Evolutionary conservation across 2,888 invertebrate species (phyloP).

Genomic region (Megamerina dolium): DNA sequence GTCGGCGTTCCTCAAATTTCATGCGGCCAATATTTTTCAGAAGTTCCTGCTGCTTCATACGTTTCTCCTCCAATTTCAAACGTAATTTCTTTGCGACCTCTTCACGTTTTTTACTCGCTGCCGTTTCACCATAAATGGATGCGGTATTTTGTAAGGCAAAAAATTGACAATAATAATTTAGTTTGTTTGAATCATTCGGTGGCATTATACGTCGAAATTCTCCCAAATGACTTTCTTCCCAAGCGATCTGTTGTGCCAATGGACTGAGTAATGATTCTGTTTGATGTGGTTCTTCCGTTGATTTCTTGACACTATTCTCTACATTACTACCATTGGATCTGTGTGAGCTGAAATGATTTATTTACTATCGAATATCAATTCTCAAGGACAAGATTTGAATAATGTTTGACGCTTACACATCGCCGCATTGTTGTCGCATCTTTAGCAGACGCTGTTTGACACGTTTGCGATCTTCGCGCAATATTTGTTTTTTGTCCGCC

Average conservation of each 20-base stretch:
- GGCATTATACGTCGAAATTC: conserved; percentile 67
- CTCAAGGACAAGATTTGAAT: neutral
- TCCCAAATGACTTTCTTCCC: conserved; percentile 72
- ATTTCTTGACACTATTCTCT: conserved; percentile 2
- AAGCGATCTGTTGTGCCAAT: conserved; percentile 58
- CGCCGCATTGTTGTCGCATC: conserved; percentile 37
- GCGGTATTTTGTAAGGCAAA: conserved; percentile 66
- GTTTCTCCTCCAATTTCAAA: conserved; percentile 54
- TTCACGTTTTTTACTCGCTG: conserved; percentile 70
- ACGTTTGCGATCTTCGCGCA: conserved; percentile 69
- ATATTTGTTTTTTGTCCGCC: conserved; percentile 63
- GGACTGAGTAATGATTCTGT: conserved; percentile 47
- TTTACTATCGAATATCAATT: neutral
- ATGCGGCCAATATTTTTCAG: conserved; percentile 11
- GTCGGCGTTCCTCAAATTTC: conserved; percentile 24
- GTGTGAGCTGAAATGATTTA: conserved; percentile 17
- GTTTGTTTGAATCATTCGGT: conserved; percentile 47
- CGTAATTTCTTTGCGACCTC: conserved; percentile 66
- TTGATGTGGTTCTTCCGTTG: conserved; percentile 2
- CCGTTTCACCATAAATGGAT: conserved; percentile 63
- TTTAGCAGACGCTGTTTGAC: conserved; percentile 66
- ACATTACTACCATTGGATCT: conserved; percentile 2
- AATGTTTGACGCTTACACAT: conserved; percentile 26
- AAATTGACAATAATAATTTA: conserved; percentile 60
- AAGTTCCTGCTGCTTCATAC: conserved; percentile 33